phyloP scores from a whole-genome alignment of 2,888 invertebrate species.

The Noctua pronuba region DNA sequence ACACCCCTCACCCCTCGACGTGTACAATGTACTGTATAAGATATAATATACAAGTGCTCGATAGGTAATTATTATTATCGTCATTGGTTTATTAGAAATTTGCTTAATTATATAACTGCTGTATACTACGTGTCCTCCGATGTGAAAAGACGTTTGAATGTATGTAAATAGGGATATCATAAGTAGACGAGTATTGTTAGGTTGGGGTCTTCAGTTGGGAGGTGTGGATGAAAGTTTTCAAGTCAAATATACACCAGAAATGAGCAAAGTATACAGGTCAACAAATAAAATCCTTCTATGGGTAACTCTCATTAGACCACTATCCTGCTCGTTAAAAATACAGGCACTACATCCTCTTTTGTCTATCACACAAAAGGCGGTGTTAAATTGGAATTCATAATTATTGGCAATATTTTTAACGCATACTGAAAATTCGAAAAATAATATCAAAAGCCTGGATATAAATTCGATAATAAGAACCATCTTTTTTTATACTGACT shows the following conservation, averaged over 20 bases:
- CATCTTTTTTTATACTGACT: not conserved
- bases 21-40: constrained; percentile 65
- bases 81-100: constrained; percentile 68
- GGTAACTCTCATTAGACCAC: not conserved
- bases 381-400: not conserved
- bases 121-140: constrained; percentile 67
- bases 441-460: not conserved
- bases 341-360: not conserved
- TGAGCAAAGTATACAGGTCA: not conserved
- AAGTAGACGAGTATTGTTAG: constrained; percentile 71
- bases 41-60: constrained; percentile 67
- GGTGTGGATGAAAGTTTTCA: constrained; percentile 22
- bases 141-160: constrained; percentile 71
- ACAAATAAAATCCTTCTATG: not conserved
- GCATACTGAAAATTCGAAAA: not conserved
- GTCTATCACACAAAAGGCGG: not conserved
- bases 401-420: not conserved
- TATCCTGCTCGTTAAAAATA: not conserved
- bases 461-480: not conserved
- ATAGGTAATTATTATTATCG: constrained; percentile 56
- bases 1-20: constrained; percentile 62
- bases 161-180: constrained; percentile 78
- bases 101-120: constrained; percentile 65
- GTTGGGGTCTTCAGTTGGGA: constrained; percentile 49
- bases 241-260: not conserved